Base-by-base conservation (phyloP, 2,888 invertebrate genomes). In the Ctena decussata region DNA sequence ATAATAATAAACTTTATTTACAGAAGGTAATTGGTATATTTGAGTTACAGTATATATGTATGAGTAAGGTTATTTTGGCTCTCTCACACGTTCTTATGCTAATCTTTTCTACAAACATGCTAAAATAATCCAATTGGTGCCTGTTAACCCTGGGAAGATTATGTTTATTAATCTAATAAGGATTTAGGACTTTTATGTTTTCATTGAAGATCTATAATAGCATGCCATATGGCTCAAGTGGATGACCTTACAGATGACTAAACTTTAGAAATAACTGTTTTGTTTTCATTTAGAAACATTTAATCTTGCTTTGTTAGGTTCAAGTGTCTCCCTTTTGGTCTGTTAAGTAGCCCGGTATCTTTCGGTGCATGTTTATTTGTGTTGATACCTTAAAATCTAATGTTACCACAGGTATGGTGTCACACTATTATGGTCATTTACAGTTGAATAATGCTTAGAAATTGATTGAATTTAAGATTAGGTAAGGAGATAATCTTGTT, bases 81-180 rank as follows among this genome's bases (percentile, higher is more conserved):
- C 15, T 65, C 35, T 65, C 27, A 30, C 65, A 35, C 65, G 35
- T 65, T 35, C 15, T 35, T 35, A 15, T 11, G 1, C 6, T 65
- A 35, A 65, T 65, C 65, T 18, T 65, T 65, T 65, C 65, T 24
- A 30, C 65, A 65, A 65, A 65, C 35, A 65, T 32, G 18, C 65
- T 24, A 35, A 65, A 30, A 32, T 65, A 65, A 65, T 65, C 65
- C 65, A 65, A 65, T 65, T 65, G 65, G 65, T 65, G 65, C 65
- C 65, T 35, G 65, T 65, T 24, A 65, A 35, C 65, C 35, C 30
- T 65, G 32, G 65, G 35, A 35, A 24, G 65, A 18, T 65, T 65
- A 65, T 35, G 35, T n/a, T 65, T 65, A 65, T 65, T 65, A 65
- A 65, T 65, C 65, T 30, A 35, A 30, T 35, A 35, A 65, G 35